Evolutionary conservation across 2,113 vertebrate genomes (phyloP), one percentile per base, ranked within the genome.

Genomic region (Gobio gobio): DNA sequence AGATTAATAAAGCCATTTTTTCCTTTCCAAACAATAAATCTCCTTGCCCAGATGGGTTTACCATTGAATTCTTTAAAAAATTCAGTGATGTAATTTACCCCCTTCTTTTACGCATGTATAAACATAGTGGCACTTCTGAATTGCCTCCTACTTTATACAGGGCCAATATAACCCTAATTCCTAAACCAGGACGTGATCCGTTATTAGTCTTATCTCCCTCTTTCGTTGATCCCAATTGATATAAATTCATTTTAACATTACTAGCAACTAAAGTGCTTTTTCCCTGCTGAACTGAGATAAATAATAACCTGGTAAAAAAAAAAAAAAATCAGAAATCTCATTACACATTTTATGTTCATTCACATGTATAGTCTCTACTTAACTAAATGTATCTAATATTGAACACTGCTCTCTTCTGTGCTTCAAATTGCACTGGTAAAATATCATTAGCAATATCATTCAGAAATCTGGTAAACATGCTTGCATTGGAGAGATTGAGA

Each of bases 241-340:
- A 29, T 29, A 29, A 1, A 29, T 29, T 29, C 1, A 29, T 29
- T 29, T 29, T 29, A 29, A 29, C 29, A 29, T 29, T 29, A 29
- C 29, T 29, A 29, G 29, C 29, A 29, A 29, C 29, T 29, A 29
- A 29, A 29, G 29, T 29, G 29, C 29, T 29, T 29, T n/a, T 29
- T 29, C 29, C 29, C 29, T 29, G 29, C 29, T 29, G 29, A 29
- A 29, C 29, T 29, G 29, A 29, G 29, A 29, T 29, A 29, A 29
- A 2, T 29, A 29, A 29, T 29, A 29, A 29, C 29, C 29, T 29
- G 29, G 29, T 29, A 1, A 29, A 29, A 29, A 29, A 29, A 29
- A 1, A 29, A 29, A 29, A 1, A 29, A 29, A 1, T 2, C 1
- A 2, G 2, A 29, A 29, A 1, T n/a, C n/a, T n/a, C n/a, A n/a